Conservation (phyloP, 2,113 vertebrate genomes). For the Eulemur rufifrons region DNA sequence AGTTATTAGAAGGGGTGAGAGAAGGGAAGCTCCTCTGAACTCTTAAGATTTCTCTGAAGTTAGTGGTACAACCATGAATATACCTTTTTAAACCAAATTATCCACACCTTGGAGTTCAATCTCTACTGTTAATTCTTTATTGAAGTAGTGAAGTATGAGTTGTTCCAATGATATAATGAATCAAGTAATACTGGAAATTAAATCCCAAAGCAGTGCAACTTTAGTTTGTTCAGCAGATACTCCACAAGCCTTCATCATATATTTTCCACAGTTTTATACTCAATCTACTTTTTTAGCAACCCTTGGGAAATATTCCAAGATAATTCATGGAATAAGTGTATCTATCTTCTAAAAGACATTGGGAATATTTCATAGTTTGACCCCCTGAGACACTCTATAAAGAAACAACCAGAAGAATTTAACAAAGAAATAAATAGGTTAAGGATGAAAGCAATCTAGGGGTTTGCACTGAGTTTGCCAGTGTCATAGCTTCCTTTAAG, state of each 20-base stretch:
- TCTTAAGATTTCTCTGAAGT: conserved; percentile 27
- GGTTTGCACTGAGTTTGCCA: background rate
- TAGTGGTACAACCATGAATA: background rate
- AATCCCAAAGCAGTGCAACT: background rate
- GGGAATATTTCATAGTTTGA: conserved; percentile 48
- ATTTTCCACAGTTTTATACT: conserved; percentile 15
- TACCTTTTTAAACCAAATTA: conserved; percentile 8
- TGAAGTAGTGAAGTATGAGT: background rate
- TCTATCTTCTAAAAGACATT: background rate
- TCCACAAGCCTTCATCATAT: background rate
- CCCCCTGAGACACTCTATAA: background rate
- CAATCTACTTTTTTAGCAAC: background rate
- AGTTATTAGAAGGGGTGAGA: background rate
- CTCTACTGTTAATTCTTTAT: conserved; percentile 34
- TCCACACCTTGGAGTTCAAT: background rate
- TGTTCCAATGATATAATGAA: conserved; percentile 25
- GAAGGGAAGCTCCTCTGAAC: background rate
- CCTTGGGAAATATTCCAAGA: background rate
- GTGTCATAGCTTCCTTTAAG: background rate
- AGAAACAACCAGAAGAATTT: background rate
- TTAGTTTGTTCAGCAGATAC: conserved; percentile 13
- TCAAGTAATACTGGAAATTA: conserved; percentile 35
- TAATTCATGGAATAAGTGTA: conserved; percentile 3
- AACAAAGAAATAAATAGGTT: conserved; percentile 62
- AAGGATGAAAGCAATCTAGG: background rate